phyloP scores from a whole-genome alignment of 1,140 invertebrate genomes.

The Chironomus tepperi region DNA sequence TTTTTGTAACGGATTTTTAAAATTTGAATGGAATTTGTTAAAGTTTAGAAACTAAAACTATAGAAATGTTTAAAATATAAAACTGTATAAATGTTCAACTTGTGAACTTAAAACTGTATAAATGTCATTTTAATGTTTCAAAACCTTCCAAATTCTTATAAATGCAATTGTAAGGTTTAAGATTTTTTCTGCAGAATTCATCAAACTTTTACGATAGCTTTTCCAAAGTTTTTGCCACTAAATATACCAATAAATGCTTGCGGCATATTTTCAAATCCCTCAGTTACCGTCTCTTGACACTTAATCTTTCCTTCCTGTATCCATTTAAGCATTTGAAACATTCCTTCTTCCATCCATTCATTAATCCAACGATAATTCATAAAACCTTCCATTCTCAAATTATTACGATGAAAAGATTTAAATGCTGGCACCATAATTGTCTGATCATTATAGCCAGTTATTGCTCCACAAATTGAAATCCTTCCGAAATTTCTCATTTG shows the following conservation, averaged over 20 bases:
- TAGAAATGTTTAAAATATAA: too few species aligned
- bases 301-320: slow-evolving; percentile 50
- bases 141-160: too few species aligned
- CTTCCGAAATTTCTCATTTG: slow-evolving; percentile 52
- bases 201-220: slow-evolving; percentile 51
- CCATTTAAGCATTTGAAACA: slow-evolving; percentile 49
- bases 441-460: slow-evolving; percentile 29
- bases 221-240: slow-evolving; percentile 52
- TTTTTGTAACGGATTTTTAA: neutral
- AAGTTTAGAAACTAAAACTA: too few species aligned
- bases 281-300: slow-evolving; percentile 49
- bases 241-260: slow-evolving; percentile 54
- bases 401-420: slow-evolving; percentile 32
- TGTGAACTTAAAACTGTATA: too few species aligned
- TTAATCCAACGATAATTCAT: slow-evolving; percentile 37
- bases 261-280: slow-evolving; percentile 56
- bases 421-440: neutral
- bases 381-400: slow-evolving; percentile 55
- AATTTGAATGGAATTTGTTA: too few species aligned
- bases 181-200: too few species aligned
- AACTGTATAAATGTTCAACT: too few species aligned
- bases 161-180: too few species aligned
- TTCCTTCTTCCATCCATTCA: slow-evolving; percentile 44
- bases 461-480: slow-evolving; percentile 51
- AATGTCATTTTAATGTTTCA: too few species aligned